Conservation (phyloP, 2,888 invertebrate genomes). For the Drosophila lutescens region DNA sequence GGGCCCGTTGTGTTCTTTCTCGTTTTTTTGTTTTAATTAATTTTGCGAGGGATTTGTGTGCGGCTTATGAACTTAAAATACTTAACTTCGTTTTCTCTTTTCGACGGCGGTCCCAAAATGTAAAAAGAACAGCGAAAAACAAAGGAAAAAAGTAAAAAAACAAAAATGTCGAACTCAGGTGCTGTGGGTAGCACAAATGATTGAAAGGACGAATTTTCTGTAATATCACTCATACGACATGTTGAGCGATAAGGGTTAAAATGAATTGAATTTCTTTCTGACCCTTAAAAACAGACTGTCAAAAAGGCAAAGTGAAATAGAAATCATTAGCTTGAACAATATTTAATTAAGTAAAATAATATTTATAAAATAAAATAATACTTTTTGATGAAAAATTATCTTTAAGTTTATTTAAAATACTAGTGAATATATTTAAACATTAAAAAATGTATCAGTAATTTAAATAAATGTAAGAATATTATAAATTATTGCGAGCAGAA, state of each 20-base stretch:
- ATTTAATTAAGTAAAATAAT: no score
- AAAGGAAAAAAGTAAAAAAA: neutral
- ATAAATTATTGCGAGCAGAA: neutral
- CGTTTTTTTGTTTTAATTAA: slow-evolving; percentile 65
- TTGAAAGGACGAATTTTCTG: slow-evolving; percentile 1
- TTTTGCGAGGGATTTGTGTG: slow-evolving; percentile 59
- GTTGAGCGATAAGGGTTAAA: slow-evolving; percentile 1
- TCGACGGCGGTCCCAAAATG: neutral
- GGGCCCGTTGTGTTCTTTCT: slow-evolving; percentile 36
- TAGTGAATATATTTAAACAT: no score
- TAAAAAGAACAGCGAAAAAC: slow-evolving; percentile 4
- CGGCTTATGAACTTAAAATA: slow-evolving; percentile 73
- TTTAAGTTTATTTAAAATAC: no score
- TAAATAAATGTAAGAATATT: neutral
- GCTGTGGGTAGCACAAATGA: neutral
- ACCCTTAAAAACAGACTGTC: neutral
- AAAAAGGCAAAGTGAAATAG: neutral
- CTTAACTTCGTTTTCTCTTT: slow-evolving; percentile 35
- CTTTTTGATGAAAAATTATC: no score
- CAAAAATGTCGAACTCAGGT: slow-evolving; percentile 20
- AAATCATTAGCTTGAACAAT: no score
- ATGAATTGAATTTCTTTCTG: neutral
- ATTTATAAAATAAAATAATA: no score
- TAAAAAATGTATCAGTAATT: no score
- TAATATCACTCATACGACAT: slow-evolving; percentile 16